Percentiles rank a stretch among this genome's conserved stretches.
Conservation (phyloP, 2,113 vertebrate genomes). For the Hassar affinis region DNA sequence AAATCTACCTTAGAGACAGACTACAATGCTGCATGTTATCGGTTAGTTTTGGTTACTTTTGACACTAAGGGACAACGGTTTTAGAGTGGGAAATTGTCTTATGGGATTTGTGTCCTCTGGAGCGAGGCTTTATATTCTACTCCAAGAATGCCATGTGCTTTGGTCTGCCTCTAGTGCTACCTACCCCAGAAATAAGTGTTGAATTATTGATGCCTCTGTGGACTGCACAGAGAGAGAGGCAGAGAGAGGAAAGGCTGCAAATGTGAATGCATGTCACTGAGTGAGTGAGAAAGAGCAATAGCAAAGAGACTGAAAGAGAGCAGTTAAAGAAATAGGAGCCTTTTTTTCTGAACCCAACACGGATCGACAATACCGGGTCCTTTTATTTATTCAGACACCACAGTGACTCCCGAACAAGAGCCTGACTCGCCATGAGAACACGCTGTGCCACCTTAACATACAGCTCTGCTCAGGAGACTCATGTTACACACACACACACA, state of each 20-base stretch:
- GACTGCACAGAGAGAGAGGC: slow-evolving; percentile 38
- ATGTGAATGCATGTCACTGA: slow-evolving; percentile 6
- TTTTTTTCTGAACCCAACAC: slow-evolving; percentile 66
- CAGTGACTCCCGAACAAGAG: slow-evolving; percentile 64
- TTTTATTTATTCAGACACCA: slow-evolving; percentile 77
- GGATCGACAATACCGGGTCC: slow-evolving; percentile 74
- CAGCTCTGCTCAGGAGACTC: slow-evolving; percentile 34
- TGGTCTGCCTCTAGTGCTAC: slow-evolving; percentile 59
- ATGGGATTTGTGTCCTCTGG: slow-evolving; percentile 10
- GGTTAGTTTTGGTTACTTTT: slow-evolving; percentile 27
- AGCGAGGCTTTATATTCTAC: slow-evolving; percentile 24
- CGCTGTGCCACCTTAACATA: slow-evolving; percentile 55
- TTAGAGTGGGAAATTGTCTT: slow-evolving; percentile 22
- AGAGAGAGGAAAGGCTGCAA: slow-evolving; percentile 31
- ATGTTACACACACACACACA: slow-evolving; percentile 40
- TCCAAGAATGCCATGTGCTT: slow-evolving; percentile 37
- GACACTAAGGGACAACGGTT: slow-evolving; percentile 25
- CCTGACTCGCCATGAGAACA: slow-evolving; percentile 59
- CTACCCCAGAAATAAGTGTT: slow-evolving; percentile 65
- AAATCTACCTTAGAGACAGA: slow-evolving; percentile 1
- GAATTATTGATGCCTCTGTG: slow-evolving; percentile 73
- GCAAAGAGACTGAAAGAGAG: slow-evolving; percentile 35
- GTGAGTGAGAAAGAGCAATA: slow-evolving; percentile 32
- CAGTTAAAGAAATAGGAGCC: slow-evolving; percentile 72
- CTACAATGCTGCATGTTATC: neutral